Conservation (phyloP, 2,888 invertebrate species). For the Protophormia terraenovae region DNA sequence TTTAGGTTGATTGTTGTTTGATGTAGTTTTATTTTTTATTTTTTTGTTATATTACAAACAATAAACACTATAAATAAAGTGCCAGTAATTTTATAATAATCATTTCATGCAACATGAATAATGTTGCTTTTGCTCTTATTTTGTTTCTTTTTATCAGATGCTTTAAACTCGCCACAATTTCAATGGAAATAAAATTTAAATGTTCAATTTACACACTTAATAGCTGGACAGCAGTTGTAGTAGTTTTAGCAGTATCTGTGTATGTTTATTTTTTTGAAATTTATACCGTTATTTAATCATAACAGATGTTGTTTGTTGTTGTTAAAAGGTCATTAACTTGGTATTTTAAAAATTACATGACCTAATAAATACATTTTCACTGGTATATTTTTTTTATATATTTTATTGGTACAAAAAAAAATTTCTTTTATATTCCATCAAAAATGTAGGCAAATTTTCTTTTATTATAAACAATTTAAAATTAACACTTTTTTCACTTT, state of each 20-base stretch:
- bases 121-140: background rate
- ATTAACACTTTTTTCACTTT: background rate
- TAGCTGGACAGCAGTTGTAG: background rate
- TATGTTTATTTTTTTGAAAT: background rate
- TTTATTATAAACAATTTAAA: background rate
- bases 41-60: background rate
- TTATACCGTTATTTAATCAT: background rate
- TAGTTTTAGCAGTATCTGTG: background rate
- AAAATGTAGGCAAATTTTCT: background rate
- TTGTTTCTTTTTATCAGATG: background rate
- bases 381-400: no score
- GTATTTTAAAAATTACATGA: background rate
- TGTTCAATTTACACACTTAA: background rate
- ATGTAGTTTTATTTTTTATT: background rate
- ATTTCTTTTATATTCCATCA: background rate
- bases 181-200: constrained; percentile 20
- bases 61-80: background rate
- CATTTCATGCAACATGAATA: background rate
- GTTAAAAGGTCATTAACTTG: background rate
- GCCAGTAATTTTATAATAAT: constrained; percentile 1
- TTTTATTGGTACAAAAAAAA: background rate
- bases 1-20: background rate
- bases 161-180: background rate
- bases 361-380: background rate
- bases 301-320: background rate